These are phyloP conservation scores for Copsychus sechellarum DNA, from an alignment of 2,113 vertebrate species.

Conservation along the genomic window DNA sequence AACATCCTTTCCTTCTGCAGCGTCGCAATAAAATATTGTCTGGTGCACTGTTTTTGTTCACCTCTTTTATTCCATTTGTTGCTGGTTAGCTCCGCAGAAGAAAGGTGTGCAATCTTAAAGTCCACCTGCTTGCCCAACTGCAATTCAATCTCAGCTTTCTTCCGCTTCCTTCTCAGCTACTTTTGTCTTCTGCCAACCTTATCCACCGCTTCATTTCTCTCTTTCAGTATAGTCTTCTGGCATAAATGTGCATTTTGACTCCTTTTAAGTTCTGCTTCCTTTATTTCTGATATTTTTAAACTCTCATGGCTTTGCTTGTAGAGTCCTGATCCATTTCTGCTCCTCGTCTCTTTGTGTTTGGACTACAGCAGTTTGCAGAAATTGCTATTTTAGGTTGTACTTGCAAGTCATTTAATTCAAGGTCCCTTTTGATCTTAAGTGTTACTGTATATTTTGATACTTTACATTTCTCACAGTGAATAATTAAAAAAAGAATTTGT, in stretches of 20 bases:
- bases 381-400: background rate
- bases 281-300: background rate
- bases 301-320: background rate
- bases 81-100: background rate
- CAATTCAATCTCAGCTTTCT: background rate
- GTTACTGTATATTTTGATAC: background rate
- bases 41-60: accelerated
- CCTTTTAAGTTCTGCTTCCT: background rate
- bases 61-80: background rate
- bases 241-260: background rate
- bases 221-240: background rate
- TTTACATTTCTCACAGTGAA: background rate
- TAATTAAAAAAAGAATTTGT: background rate
- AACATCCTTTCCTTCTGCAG: background rate
- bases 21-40: background rate
- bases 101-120: background rate
- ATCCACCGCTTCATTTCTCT: background rate
- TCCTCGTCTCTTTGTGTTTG: background rate
- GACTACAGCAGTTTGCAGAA: background rate
- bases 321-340: background rate
- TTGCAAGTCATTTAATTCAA: background rate
- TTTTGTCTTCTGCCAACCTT: background rate
- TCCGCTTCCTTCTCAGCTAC: background rate
- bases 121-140: background rate
- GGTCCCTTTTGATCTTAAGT: background rate